Conservation (phyloP, 2,797 vertebrate genomes). For the Catamblyrhynchus diadema region DNA sequence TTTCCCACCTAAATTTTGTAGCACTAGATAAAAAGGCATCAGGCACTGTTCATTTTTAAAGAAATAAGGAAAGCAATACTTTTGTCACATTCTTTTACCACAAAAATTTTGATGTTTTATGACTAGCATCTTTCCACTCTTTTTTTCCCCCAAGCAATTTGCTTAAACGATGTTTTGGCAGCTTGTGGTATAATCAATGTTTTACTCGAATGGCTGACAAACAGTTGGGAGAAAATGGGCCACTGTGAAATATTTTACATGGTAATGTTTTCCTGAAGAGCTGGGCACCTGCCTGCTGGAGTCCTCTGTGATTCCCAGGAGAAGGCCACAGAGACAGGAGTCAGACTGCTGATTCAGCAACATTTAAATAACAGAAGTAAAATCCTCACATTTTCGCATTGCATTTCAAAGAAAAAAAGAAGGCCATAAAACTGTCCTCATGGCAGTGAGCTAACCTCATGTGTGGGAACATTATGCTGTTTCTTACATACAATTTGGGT, state of each 20-base stretch:
- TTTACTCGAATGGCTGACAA: not conserved
- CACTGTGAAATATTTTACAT: not conserved
- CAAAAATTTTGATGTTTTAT: not conserved
- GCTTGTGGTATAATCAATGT: not conserved
- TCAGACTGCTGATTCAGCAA: not conserved
- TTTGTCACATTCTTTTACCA: not conserved
- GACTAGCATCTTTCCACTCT: not conserved
- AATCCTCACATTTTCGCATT: not conserved
- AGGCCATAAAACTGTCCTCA: constrained; percentile 32
- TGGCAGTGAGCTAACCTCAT: not conserved
- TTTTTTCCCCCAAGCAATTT: not conserved
- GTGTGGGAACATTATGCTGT: not conserved
- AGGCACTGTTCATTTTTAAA: not conserved
- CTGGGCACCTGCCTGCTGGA: constrained; percentile 31
- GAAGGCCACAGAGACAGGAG: not conserved
- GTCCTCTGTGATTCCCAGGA: not conserved
- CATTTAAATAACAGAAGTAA: constrained; percentile 25
- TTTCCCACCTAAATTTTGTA: not conserved
- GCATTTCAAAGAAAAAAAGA: constrained; percentile 21
- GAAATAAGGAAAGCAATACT: not conserved
- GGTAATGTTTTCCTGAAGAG: not conserved
- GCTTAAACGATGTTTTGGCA: not conserved
- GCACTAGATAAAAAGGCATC: not conserved
- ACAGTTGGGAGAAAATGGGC: not conserved
- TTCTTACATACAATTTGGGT: not conserved